Conservation (phyloP, 2,113 vertebrate species). For the Sula dactylatra region DNA sequence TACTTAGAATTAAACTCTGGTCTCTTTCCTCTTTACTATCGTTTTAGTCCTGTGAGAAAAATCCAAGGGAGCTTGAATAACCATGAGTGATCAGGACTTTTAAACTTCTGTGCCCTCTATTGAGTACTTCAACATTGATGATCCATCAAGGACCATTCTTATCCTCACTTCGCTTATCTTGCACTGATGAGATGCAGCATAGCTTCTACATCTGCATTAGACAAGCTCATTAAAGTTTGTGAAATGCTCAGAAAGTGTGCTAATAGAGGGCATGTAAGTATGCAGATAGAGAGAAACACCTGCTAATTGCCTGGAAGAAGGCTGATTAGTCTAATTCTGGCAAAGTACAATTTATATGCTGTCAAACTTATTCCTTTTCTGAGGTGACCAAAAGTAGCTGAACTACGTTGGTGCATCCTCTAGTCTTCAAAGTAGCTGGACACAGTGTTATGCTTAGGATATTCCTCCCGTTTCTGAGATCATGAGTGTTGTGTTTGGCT, state of each 20-base stretch:
- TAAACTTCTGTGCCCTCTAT: background rate
- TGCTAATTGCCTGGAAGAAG: background rate
- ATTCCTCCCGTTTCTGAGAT: background rate
- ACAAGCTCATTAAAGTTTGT: constrained; percentile 17
- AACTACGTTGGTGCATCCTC: background rate
- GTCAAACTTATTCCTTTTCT: background rate
- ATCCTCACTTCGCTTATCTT: background rate
- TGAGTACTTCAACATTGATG: background rate
- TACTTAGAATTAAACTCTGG: background rate
- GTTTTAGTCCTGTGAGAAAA: background rate
- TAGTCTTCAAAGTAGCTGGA: background rate
- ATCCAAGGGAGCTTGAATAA: background rate
- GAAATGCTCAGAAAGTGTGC: background rate
- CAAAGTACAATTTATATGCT: background rate
- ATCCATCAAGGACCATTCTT: background rate
- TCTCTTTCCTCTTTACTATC: background rate
- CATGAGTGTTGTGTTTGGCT: background rate
- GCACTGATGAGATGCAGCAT: background rate
- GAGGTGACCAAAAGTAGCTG: background rate
- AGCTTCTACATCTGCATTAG: background rate
- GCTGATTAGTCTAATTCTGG: background rate
- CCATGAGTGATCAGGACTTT: background rate
- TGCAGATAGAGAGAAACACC: background rate
- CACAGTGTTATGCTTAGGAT: background rate
- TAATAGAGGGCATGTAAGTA: constrained; percentile 1